Evolutionary conservation across 2,888 invertebrate species (phyloP).

Genomic region (Tenthredo distinguenda): DNA sequence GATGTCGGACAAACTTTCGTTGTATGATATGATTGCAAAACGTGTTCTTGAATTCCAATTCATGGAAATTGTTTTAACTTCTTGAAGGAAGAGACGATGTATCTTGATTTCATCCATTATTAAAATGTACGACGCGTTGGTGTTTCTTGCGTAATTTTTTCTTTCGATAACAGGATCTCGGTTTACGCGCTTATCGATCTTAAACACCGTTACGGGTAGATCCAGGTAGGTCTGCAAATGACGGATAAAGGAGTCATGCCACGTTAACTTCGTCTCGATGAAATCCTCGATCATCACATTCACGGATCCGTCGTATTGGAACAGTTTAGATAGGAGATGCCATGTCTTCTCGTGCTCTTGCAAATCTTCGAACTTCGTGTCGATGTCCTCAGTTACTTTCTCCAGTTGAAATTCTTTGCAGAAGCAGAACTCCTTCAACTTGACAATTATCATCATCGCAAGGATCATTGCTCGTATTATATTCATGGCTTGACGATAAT

Average conservation of each 20-base stretch:
- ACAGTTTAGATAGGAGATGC: background rate
- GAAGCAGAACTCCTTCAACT: background rate
- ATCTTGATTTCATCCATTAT: background rate
- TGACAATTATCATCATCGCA: background rate
- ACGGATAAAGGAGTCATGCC: background rate
- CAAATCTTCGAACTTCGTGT: background rate
- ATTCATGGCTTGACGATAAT: background rate
- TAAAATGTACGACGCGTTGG: background rate
- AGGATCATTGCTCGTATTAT: background rate
- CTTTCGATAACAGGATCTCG: too few relatives aligned
- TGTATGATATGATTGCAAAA: constrained; percentile 3
- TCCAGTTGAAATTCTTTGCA: background rate
- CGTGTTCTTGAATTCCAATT: background rate
- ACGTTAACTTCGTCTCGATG: too few relatives aligned
- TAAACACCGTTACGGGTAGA: background rate
- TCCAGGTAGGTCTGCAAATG: background rate
- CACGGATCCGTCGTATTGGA: constrained; percentile 19
- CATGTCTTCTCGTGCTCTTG: background rate
- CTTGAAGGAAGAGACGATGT: background rate
- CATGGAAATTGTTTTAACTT: background rate
- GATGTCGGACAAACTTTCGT: background rate
- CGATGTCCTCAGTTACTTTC: background rate
- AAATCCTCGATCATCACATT: background rate
- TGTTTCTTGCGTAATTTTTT: background rate
- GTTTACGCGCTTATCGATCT: background rate